Percentiles rank a stretch among this genome's conserved stretches.
Conservation (phyloP, 2,888 invertebrate genomes). For the Cephus spinipes region DNA sequence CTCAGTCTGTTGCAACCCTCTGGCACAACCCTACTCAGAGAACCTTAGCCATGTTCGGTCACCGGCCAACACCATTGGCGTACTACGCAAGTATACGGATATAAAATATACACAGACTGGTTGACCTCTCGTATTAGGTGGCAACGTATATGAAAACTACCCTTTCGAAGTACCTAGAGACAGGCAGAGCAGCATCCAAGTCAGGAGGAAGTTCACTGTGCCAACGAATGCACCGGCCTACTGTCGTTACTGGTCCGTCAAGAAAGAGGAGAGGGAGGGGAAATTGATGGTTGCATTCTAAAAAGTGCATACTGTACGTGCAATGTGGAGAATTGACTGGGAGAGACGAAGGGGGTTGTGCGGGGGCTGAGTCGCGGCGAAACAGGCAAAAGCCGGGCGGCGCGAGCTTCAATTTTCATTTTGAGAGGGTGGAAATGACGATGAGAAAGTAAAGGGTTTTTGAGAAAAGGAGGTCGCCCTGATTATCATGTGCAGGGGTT, state of each 20-base stretch:
- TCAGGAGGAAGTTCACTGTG: slow-evolving; percentile 14
- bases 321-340: neutral
- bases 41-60: neutral
- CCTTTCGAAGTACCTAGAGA: neutral
- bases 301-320: neutral
- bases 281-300: neutral
- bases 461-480: neutral
- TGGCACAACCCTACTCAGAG: neutral
- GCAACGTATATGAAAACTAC: neutral
- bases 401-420: neutral
- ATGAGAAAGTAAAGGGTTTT: neutral
- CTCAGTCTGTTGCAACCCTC: neutral
- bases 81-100: neutral
- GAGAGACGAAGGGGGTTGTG: neutral
- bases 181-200: neutral
- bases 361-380: neutral
- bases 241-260: neutral
- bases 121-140: neutral
- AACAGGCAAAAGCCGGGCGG: neutral
- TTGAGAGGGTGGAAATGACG: neutral
- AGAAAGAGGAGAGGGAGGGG: neutral
- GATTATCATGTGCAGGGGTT: neutral
- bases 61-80: neutral
- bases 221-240: slow-evolving; percentile 23
- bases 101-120: neutral